A percentile compares a stretch with the other conserved stretches of the same genome.
These are phyloP conservation scores for Galemys pyrenaicus DNA, from an alignment of 2,113 vertebrate species.

Conservation along the genomic window DNA sequence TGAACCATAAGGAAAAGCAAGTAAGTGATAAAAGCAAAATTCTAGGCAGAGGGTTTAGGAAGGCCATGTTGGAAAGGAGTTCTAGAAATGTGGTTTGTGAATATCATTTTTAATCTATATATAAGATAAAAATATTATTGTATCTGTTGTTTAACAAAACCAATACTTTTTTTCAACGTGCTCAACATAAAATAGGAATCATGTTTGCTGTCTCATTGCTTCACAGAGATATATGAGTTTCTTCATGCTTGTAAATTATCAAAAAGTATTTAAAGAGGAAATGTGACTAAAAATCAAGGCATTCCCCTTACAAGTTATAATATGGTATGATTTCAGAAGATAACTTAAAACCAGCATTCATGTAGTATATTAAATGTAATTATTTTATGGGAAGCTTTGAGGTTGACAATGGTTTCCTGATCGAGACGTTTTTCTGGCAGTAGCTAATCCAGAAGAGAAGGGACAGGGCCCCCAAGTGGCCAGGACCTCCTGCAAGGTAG, in stretches of 20 bases:
- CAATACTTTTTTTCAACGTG: neutral
- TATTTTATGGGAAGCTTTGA: neutral
- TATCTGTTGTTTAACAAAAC: neutral
- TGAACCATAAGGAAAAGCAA: neutral
- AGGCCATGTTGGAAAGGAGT: neutral
- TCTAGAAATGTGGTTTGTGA: neutral
- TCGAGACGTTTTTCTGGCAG: neutral
- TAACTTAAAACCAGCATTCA: neutral
- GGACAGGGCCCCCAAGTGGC: neutral
- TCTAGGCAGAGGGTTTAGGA: neutral
- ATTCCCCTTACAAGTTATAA: neutral
- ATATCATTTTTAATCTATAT: neutral
- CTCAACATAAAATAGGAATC: constrained; percentile 16
- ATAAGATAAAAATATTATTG: neutral
- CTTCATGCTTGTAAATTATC: neutral
- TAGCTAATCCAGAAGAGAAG: neutral
- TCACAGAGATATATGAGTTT: neutral
- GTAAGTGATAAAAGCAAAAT: neutral
- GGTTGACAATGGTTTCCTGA: neutral
- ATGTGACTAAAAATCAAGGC: neutral
- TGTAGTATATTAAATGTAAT: neutral
- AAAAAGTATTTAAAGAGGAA: constrained; percentile 4
- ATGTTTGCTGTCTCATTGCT: neutral
- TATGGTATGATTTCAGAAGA: neutral
- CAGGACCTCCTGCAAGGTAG: neutral